Conservation (phyloP, 23 tunicate species). For the Trididemnum miniatum region DNA sequence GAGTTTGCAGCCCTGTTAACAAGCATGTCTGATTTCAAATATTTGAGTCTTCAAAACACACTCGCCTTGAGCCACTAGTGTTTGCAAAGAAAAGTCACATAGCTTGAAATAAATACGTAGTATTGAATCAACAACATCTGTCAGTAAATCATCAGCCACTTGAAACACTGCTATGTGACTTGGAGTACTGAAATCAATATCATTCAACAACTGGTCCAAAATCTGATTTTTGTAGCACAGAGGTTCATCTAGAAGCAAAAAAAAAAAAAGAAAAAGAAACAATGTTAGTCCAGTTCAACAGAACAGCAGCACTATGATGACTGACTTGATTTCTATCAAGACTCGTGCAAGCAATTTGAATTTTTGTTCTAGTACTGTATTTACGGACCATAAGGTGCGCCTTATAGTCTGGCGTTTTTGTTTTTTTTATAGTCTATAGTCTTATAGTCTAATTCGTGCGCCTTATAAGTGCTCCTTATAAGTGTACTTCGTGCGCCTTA, state of each 20-base stretch:
- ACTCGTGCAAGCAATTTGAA: no score
- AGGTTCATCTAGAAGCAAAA: constrained; percentile 15
- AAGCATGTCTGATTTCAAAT: no score
- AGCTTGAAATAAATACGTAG: not conserved
- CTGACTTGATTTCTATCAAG: no score
- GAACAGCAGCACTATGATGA: no score
- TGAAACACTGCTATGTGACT: not conserved
- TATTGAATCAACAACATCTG: not conserved
- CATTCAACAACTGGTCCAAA: not conserved
- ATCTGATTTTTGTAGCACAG: not conserved
- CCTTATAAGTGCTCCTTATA: no score
- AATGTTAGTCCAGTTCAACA: no score
- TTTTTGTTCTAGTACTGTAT: not conserved
- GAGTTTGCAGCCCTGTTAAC: no score
- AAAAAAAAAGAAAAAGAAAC: no score
- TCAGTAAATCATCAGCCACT: not conserved
- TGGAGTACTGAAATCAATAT: not conserved
- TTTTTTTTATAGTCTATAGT: not conserved
- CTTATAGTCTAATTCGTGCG: no score
- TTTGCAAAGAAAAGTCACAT: not conserved
- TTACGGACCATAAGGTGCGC: not conserved
- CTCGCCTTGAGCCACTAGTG: not conserved
- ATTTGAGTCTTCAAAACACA: not conserved
- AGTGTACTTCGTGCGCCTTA: no score
- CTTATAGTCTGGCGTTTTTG: no score